Evolutionary conservation across 1,140 invertebrate species (phyloP).

Genomic region (Drosophila ogumai): DNA sequence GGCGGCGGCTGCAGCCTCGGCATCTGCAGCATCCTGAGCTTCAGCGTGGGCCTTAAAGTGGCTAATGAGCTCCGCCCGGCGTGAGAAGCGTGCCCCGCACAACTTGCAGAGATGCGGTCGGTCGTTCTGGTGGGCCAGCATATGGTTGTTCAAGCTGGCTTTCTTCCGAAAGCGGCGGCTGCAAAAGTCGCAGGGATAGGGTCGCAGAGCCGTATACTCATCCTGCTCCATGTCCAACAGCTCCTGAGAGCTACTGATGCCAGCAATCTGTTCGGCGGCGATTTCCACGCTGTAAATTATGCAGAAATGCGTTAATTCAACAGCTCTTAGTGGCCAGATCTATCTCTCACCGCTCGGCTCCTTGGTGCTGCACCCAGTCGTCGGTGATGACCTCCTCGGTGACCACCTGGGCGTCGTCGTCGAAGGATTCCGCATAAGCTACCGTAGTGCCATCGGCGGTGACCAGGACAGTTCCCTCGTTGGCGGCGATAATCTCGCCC

Average conservation of each 20-base stretch:
- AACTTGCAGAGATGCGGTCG: conserved; percentile 91
- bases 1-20: conserved; percentile 75
- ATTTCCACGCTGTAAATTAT: conserved; percentile 87
- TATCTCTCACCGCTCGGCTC: conserved; percentile 88
- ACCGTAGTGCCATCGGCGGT: conserved; percentile 85
- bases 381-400: conserved; percentile 92
- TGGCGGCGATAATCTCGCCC: conserved; percentile 72
- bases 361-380: conserved; percentile 90
- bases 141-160: conserved; percentile 92
- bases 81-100: conserved; percentile 91
- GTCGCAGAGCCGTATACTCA: conserved; percentile 91
- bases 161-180: conserved; percentile 93
- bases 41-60: conserved; percentile 92
- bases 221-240: conserved; percentile 91
- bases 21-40: conserved; percentile 86
- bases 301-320: background rate
- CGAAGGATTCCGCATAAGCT: conserved; percentile 85
- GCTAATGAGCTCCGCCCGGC: conserved; percentile 91
- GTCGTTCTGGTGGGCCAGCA: conserved; percentile 93
- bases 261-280: conserved; percentile 87
- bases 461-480: conserved; percentile 84
- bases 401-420: conserved; percentile 85
- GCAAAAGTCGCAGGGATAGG: conserved; percentile 94
- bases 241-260: conserved; percentile 86
- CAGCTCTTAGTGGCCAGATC: background rate